phyloP scores from a whole-genome alignment of 2,888 invertebrate genomes.

The Hylaea fasciaria region DNA sequence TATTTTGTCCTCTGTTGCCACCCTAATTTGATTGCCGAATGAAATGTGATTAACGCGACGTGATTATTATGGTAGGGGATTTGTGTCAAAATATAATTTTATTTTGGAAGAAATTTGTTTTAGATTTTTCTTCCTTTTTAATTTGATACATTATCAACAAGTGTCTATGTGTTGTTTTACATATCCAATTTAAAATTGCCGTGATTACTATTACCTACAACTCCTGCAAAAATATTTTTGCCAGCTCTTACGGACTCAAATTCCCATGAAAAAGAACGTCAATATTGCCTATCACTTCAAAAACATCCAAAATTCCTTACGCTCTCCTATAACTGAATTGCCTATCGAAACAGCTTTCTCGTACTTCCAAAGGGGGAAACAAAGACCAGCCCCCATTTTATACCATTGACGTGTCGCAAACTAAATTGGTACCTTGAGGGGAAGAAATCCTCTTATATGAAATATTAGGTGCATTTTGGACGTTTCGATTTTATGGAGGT shows the following conservation, averaged over 20 bases:
- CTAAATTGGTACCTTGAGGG: constrained; percentile 75
- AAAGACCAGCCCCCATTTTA: constrained; percentile 65
- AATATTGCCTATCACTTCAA: constrained; percentile 15
- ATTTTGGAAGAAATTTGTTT: background rate
- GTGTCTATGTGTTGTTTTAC: no score
- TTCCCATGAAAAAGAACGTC: constrained; percentile 7
- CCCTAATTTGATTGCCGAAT: constrained; percentile 56
- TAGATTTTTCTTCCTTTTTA: background rate
- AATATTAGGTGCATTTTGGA: constrained; percentile 55
- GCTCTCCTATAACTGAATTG: constrained; percentile 41
- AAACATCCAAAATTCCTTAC: constrained; percentile 17
- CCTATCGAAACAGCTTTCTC: constrained; percentile 60
- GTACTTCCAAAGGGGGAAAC: constrained; percentile 61
- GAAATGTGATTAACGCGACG: constrained; percentile 42
- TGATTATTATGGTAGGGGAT: constrained; percentile 30
- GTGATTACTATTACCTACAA: no score
- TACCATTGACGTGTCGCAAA: constrained; percentile 76
- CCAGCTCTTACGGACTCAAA: background rate
- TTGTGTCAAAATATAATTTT: constrained; percentile 17
- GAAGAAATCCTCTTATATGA: constrained; percentile 71
- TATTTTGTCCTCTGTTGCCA: constrained; percentile 69
- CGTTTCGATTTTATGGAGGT: constrained; percentile 38
- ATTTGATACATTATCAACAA: no score
- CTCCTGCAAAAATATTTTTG: background rate
- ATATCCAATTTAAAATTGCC: no score